phyloP scores from a whole-genome alignment of 2,797 vertebrate genomes.

The Knipowitschia caucasica region DNA sequence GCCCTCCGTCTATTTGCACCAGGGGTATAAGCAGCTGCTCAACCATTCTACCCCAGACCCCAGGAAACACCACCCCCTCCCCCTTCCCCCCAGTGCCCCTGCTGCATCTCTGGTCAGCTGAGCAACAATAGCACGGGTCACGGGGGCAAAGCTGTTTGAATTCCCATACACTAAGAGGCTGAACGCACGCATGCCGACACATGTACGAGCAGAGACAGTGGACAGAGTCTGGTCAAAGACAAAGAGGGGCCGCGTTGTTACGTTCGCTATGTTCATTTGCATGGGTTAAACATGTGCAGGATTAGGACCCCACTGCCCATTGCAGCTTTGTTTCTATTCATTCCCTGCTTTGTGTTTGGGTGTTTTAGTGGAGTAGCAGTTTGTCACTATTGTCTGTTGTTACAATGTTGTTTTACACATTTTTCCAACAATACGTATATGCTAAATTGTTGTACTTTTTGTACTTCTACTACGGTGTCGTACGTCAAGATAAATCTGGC shows the following conservation, averaged over 20 bases:
- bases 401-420: background rate
- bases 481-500: too few relatives aligned
- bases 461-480: too few relatives aligned
- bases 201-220: slow-evolving; percentile 2
- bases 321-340: background rate
- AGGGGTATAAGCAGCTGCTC: slow-evolving; percentile 48
- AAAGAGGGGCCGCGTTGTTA: background rate
- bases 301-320: background rate
- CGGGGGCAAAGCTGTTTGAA: slow-evolving; percentile 41
- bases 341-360: background rate
- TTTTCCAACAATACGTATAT: background rate
- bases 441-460: too few relatives aligned
- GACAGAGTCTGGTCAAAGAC: background rate
- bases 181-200: slow-evolving; percentile 24
- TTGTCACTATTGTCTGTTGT: background rate
- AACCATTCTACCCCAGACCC: slow-evolving; percentile 38
- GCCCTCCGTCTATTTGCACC: slow-evolving; percentile 17
- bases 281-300: background rate
- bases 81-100: slow-evolving; percentile 27
- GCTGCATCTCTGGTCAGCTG: slow-evolving; percentile 52
- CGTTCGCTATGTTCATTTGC: background rate
- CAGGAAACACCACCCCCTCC: slow-evolving; percentile 26
- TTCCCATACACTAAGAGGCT: slow-evolving; percentile 39
- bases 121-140: slow-evolving; percentile 50
- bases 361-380: background rate